A percentile compares a stretch with the other conserved stretches of the same genome.
phyloP scores from a whole-genome alignment of 2,113 vertebrate species.

The Azemiops feae region DNA sequence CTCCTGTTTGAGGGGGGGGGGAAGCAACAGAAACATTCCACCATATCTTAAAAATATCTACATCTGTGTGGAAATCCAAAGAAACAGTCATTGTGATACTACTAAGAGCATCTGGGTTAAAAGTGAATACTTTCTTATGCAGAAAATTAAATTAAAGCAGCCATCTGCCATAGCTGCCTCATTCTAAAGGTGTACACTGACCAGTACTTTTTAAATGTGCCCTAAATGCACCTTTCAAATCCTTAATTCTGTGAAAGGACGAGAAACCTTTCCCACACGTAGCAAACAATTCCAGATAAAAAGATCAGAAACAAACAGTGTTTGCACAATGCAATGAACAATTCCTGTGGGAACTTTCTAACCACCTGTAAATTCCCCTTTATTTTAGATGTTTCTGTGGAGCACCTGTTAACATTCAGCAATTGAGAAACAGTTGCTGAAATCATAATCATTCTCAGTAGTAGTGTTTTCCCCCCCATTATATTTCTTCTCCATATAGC shows the following conservation, averaged over 20 bases:
- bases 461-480: not conserved
- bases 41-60: not conserved
- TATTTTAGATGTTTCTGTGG: not conserved
- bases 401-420: not conserved
- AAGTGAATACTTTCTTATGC: not conserved
- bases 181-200: not conserved
- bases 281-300: not conserved
- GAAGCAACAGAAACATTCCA: not conserved
- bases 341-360: not conserved
- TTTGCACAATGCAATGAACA: not conserved
- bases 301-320: not conserved
- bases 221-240: not conserved
- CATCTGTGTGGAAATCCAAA: not conserved
- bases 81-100: not conserved
- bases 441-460: constrained; percentile 14
- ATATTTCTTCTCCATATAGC: not conserved
- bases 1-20: not conserved
- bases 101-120: not conserved
- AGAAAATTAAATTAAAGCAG: not conserved
- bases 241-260: not conserved
- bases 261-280: not conserved
- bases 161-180: not conserved
- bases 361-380: constrained; percentile 13
- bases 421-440: not conserved
- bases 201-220: not conserved